phyloP scores from a whole-genome alignment of 2,797 vertebrate genomes.

The Eidolon dupreanum region DNA sequence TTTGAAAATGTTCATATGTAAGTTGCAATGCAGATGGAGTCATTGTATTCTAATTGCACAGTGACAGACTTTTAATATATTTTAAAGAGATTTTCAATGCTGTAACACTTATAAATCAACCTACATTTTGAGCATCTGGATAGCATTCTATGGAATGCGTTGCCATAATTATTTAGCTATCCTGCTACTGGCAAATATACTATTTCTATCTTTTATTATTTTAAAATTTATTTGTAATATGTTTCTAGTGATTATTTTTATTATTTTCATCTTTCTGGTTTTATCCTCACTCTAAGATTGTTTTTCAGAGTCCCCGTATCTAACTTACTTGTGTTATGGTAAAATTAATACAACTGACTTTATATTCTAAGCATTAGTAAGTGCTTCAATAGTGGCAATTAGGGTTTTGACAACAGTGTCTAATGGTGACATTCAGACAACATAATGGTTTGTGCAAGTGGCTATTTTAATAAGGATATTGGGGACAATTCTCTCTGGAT shows the following conservation, averaged over 20 bases:
- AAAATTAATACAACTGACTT: not conserved
- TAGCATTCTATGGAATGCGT: not conserved
- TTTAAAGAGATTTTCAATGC: not conserved
- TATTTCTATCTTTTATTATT: not conserved
- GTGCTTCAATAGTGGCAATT: not conserved
- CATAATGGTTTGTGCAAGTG: not conserved
- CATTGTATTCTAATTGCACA: not conserved
- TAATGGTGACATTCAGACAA: not conserved
- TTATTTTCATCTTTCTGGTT: not conserved
- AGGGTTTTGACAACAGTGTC: not conserved
- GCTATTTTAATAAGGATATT: not conserved
- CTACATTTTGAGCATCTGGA: not conserved
- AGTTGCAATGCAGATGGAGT: not conserved
- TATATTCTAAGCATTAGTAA: not conserved
- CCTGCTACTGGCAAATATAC: accelerated
- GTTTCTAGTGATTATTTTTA: not conserved
- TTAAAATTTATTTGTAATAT: not conserved
- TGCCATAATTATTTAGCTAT: not conserved
- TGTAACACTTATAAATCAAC: not conserved
- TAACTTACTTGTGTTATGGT: not conserved
- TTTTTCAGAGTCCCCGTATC: not conserved
- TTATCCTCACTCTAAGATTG: not conserved
- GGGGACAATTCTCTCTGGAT: not conserved
- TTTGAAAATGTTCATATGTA: not conserved
- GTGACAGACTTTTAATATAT: not conserved